A percentile compares a stretch with the other conserved stretches of the same genome.
Evolutionary conservation across 2,113 vertebrate species (phyloP).

Genomic region (Ciconia stormi): DNA sequence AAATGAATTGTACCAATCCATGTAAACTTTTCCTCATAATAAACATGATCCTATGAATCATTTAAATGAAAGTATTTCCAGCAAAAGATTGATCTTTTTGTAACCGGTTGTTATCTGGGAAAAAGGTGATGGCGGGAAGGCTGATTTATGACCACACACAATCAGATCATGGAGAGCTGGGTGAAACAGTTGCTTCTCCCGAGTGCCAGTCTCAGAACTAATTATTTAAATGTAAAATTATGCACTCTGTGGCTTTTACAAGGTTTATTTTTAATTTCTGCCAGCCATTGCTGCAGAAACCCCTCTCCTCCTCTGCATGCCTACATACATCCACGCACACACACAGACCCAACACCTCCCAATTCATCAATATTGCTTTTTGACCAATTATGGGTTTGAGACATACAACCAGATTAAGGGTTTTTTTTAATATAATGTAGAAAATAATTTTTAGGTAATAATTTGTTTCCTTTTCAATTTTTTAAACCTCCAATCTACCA

Average conservation of each 20-base stretch:
- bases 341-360: not conserved
- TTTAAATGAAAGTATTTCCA: conserved; percentile 1
- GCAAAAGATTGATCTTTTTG: not conserved
- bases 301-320: not conserved
- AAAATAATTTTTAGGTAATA: not conserved
- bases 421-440: not conserved
- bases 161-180: not conserved
- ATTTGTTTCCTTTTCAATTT: not conserved
- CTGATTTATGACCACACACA: not conserved
- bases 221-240: not conserved
- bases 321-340: not conserved
- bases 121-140: not conserved
- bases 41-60: not conserved
- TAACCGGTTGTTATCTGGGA: not conserved
- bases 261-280: not conserved
- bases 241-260: not conserved
- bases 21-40: not conserved
- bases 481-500: not conserved
- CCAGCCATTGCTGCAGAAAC: not conserved
- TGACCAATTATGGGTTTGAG: not conserved
- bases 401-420: not conserved
- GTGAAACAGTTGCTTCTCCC: not conserved
- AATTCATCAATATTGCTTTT: not conserved
- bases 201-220: not conserved
- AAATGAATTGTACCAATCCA: not conserved